Base-by-base conservation (phyloP, 2,888 invertebrate genomes). In the Drosophila planitibia region DNA sequence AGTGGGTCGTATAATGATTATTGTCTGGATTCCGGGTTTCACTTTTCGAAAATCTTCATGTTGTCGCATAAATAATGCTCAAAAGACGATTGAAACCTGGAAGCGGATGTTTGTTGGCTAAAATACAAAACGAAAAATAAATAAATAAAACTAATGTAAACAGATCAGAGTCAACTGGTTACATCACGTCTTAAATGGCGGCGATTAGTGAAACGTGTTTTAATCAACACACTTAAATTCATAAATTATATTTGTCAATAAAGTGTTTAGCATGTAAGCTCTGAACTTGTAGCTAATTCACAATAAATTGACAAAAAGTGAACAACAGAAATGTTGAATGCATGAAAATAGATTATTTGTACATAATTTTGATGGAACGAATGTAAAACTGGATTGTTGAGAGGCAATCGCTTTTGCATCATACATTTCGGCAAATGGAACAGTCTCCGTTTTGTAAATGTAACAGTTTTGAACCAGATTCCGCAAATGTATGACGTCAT, bases 171-270 rank as follows among this genome's bases (percentile, higher is more conserved):
- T 52, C 52, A 65, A 68, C 68, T 76, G 16, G 72, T 76, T 79
- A 44, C 76, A 72, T 69, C 76, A 60, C 63, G 60, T 66, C 65
- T 62, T 44, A 71, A 71, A 67, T 71, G 62, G 76, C 19, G 30
- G 52, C 81, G 71, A 65, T 80, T 80, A 68, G 59, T 4, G 10
- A 76, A 79, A 79, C 81, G 62, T 72, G 81, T 79, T 79, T 76
- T 6, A 60, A 66, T 63, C 51, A 22, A 44, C 28, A 22, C 28
- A 51, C 14, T 33, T 14, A 28, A 19, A 25, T 52, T 25, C 7
- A 57, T 25, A 30, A 41, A 22, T 25, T 25, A 37, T 25, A 10
- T 52, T 30, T 52, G 30, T n/a, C 5, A 30, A 52, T 30, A 28
- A 25, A 19, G 49, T 16, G 9, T 49, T 32, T 30, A 37, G 4